These are phyloP conservation scores for Odontophorus gujanensis DNA, from an alignment of 2,113 vertebrate genomes.

Conservation along the genomic window DNA sequence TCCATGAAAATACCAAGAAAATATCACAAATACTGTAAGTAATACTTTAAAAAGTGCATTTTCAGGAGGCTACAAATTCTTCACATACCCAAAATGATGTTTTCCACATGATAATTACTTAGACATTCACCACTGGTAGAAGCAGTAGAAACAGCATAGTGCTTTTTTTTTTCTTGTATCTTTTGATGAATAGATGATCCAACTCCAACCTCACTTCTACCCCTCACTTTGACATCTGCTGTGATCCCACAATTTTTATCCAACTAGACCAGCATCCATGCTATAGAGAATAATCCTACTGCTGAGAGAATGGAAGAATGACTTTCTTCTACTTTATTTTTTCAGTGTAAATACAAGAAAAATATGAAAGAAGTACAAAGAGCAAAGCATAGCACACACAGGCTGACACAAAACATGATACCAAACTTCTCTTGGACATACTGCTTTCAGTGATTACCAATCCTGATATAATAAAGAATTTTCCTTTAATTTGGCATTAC, in stretches of 20 bases:
- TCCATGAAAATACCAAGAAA: not conserved
- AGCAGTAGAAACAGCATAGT: not conserved
- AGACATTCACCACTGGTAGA: not conserved
- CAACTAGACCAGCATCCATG: not conserved
- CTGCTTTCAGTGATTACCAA: accelerated
- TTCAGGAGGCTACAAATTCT: not conserved
- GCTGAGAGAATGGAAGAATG: not conserved
- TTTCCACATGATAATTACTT: not conserved
- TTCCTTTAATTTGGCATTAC: not conserved
- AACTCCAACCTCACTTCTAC: not conserved
- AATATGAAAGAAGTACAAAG: not conserved
- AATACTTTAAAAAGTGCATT: not conserved
- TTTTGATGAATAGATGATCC: not conserved
- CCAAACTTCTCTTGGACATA: not conserved
- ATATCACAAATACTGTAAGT: not conserved
- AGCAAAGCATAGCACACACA: not conserved
- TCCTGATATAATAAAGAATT: not conserved
- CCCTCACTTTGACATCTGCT: not conserved
- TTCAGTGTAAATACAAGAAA: not conserved
- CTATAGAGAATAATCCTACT: not conserved
- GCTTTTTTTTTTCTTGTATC: not conserved
- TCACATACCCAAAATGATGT: not conserved
- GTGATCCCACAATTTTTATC: not conserved
- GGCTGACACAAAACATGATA: not conserved
- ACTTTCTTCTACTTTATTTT: not conserved